phyloP scores from a whole-genome alignment of 2,797 vertebrate genomes.

The Zenarchopterus dispar region DNA sequence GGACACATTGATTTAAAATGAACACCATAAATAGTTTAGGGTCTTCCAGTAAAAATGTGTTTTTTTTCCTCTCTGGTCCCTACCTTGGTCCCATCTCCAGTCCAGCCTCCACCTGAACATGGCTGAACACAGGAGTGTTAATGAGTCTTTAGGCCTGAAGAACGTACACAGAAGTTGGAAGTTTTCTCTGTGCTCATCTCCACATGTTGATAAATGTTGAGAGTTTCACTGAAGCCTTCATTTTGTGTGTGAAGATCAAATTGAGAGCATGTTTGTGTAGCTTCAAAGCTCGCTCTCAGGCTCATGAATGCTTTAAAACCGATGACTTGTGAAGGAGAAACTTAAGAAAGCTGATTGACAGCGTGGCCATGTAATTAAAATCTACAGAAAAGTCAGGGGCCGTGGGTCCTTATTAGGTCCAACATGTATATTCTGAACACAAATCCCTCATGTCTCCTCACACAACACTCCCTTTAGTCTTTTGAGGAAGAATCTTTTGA shows the following conservation, averaged over 20 bases:
- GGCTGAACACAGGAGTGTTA: too few species aligned
- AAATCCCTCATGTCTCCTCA: conserved; percentile 63
- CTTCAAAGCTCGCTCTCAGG: conserved; percentile 62
- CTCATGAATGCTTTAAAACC: conserved; percentile 70
- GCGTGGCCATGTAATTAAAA: conserved; percentile 73
- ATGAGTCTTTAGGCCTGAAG: too few species aligned
- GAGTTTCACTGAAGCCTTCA: conserved; percentile 41
- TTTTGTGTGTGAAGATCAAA: conserved; percentile 60
- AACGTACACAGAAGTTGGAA: too few species aligned
- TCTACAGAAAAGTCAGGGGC: conserved; percentile 57
- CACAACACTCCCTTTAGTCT: conserved; percentile 37
- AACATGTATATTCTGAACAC: conserved; percentile 35
- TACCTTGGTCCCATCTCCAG: too few species aligned
- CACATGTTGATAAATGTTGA: conserved; percentile 55
- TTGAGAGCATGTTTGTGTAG: conserved; percentile 47
- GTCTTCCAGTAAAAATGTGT: too few species aligned
- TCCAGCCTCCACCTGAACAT: too few species aligned
- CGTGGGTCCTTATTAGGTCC: conserved; percentile 72
- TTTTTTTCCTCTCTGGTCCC: too few species aligned
- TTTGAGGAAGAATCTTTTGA: conserved; percentile 45
- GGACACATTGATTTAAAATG: too few species aligned
- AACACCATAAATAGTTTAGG: too few species aligned
- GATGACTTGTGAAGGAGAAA: conserved; percentile 58
- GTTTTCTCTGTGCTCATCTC: conserved; percentile 28
- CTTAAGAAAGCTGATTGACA: conserved; percentile 74